Evolutionary conservation across 2,113 vertebrate genomes (phyloP).

Genomic region (Strix aluco): DNA sequence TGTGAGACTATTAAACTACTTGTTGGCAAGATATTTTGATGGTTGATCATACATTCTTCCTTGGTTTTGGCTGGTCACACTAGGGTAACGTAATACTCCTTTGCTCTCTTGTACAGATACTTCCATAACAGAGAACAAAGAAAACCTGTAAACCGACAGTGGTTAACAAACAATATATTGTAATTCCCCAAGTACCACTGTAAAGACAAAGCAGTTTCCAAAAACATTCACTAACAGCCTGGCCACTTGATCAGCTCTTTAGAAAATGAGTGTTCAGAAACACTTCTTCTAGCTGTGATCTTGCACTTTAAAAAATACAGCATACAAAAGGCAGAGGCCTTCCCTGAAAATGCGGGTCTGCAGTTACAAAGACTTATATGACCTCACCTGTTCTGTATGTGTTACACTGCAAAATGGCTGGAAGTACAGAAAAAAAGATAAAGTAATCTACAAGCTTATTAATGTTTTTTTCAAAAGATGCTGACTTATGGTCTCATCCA

Average conservation of each 20-base stretch:
- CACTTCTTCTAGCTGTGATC: not conserved
- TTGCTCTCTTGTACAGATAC: not conserved
- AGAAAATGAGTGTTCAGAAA: not conserved
- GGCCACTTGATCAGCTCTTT: not conserved
- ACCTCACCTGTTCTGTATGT: not conserved
- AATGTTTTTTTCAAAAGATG: not conserved
- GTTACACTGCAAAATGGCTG: not conserved
- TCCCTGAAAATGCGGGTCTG: not conserved
- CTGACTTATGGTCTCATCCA: not conserved
- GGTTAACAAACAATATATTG: not conserved
- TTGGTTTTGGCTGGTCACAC: not conserved
- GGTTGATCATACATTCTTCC: not conserved
- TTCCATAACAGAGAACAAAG: not conserved
- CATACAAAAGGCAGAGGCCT: not conserved
- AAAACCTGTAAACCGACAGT: not conserved
- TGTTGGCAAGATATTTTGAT: not conserved
- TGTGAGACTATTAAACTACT: not conserved
- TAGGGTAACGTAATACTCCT: not conserved
- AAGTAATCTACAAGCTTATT: not conserved
- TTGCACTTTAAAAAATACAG: not conserved
- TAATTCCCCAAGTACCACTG: not conserved
- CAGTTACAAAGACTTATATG: not conserved
- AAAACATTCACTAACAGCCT: not conserved
- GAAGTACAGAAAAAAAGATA: not conserved
- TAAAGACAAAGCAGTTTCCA: not conserved